Evolutionary conservation across 2,888 invertebrate species (phyloP).

Genomic region (Stictocephala bisonia): DNA sequence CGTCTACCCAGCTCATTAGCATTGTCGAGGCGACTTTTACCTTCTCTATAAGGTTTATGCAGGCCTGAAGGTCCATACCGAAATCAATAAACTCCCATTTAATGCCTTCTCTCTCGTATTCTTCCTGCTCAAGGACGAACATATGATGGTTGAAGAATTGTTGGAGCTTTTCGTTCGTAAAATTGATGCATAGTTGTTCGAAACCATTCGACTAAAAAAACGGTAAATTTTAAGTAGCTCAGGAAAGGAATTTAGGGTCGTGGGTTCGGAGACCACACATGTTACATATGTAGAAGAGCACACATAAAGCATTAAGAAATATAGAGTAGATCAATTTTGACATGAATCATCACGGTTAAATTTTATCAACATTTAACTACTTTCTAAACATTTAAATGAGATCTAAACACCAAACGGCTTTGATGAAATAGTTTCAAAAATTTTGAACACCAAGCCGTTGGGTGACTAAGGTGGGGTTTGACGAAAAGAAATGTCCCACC

Average conservation of each 20-base stretch:
- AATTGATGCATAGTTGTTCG: constrained; percentile 97
- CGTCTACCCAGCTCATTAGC: background rate
- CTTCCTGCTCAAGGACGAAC: constrained; percentile 96
- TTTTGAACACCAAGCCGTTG: too few relatives aligned
- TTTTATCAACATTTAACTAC: too few relatives aligned
- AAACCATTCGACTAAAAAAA: constrained; percentile 84
- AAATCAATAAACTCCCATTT: constrained; percentile 95
- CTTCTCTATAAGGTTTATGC: constrained; percentile 93
- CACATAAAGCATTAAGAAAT: constrained; percentile 14
- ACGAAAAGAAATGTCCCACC: too few relatives aligned
- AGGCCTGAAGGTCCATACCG: constrained; percentile 92
- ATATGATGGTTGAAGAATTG: constrained; percentile 97
- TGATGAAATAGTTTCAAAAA: too few relatives aligned
- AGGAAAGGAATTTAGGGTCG: background rate
- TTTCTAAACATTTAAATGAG: constrained; percentile 2
- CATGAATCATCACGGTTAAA: too few relatives aligned
- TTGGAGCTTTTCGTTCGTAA: constrained; percentile 94
- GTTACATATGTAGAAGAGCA: background rate
- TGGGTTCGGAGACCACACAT: background rate
- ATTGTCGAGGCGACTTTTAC: constrained; percentile 66
- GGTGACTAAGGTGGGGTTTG: too few relatives aligned
- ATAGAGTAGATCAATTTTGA: background rate
- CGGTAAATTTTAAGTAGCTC: background rate
- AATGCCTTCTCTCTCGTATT: constrained; percentile 92
- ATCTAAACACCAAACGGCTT: too few relatives aligned